Conservation (phyloP, 2,797 vertebrate species). For the Leptodactylus fallax region DNA sequence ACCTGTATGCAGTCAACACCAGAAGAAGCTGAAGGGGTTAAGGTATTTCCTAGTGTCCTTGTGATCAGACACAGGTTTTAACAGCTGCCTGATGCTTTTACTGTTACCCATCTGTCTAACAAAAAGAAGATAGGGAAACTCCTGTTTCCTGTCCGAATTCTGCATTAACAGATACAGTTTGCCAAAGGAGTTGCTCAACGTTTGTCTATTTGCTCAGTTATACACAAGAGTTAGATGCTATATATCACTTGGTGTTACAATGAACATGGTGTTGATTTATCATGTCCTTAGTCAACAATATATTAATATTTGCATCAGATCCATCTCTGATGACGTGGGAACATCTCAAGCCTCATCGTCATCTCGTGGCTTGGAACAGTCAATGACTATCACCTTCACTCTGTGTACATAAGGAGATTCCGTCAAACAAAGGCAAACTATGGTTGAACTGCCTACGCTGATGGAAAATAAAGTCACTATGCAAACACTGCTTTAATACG, state of each 20-base stretch:
- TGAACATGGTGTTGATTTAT: conserved; percentile 14
- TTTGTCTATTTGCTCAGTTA: conserved; percentile 32
- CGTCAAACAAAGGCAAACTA: conserved; percentile 54
- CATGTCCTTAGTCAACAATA: conserved; percentile 38
- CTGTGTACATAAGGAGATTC: conserved; percentile 61
- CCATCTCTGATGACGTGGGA: conserved; percentile 46
- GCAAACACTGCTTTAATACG: conserved; percentile 33
- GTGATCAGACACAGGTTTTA: conserved; percentile 37
- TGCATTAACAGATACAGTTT: conserved; percentile 31
- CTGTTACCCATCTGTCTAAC: conserved; percentile 46
- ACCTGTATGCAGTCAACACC: too few species aligned
- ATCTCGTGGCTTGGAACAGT: conserved; percentile 2
- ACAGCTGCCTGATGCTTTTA: conserved; percentile 43
- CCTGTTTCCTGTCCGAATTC: conserved; percentile 47
- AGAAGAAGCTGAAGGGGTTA: conserved; percentile 38
- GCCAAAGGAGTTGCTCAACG: conserved; percentile 33
- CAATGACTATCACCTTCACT: conserved; percentile 17
- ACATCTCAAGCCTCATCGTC: conserved; percentile 15
- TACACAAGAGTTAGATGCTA: background rate
- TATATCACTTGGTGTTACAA: conserved; percentile 1
- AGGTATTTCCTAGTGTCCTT: conserved; percentile 39
- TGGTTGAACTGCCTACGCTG: conserved; percentile 44
- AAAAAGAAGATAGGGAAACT: conserved; percentile 53
- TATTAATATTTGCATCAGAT: conserved; percentile 41
- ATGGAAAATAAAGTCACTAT: conserved; percentile 21